phyloP scores from a whole-genome alignment of 2,797 vertebrate species.

The Malacoctenus gilli region DNA sequence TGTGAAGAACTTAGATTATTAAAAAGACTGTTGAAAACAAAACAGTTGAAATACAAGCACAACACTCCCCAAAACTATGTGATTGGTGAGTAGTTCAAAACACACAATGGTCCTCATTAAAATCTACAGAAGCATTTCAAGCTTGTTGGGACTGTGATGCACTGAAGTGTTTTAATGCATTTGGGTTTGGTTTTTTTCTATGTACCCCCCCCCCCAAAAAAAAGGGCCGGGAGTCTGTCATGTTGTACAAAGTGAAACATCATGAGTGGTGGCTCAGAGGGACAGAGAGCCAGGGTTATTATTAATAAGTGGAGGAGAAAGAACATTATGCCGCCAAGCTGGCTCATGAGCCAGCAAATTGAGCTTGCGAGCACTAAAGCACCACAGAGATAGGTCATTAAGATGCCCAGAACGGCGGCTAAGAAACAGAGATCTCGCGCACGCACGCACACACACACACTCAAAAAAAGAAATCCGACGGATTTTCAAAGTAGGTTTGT shows the following conservation, averaged over 20 bases:
- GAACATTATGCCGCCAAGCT: slow-evolving; percentile 68
- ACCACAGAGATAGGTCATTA: slow-evolving; percentile 70
- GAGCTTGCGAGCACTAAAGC: slow-evolving; percentile 69
- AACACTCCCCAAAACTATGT: no score
- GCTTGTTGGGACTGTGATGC: neutral
- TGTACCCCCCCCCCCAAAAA: no score
- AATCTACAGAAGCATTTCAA: neutral
- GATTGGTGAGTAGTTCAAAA: neutral
- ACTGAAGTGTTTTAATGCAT: neutral
- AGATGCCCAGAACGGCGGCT: slow-evolving; percentile 57
- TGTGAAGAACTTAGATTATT: no score
- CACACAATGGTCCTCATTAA: neutral
- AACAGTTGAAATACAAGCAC: no score
- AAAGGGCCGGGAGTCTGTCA: slow-evolving; percentile 41
- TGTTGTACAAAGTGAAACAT: slow-evolving; percentile 62
- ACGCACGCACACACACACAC: neutral
- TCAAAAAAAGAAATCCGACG: slow-evolving; percentile 18
- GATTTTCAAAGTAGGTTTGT: slow-evolving; percentile 26
- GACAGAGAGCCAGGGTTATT: slow-evolving; percentile 65
- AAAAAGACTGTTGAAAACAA: no score
- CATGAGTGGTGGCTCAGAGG: slow-evolving; percentile 48
- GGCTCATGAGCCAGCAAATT: slow-evolving; percentile 78
- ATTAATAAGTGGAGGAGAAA: slow-evolving; percentile 73
- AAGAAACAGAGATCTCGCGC: slow-evolving; percentile 35
- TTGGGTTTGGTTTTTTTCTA: no score